A percentile compares a stretch with the other conserved stretches of the same genome.
phyloP scores from a whole-genome alignment of 2,113 vertebrate species.

The Chaenocephalus aceratus region DNA sequence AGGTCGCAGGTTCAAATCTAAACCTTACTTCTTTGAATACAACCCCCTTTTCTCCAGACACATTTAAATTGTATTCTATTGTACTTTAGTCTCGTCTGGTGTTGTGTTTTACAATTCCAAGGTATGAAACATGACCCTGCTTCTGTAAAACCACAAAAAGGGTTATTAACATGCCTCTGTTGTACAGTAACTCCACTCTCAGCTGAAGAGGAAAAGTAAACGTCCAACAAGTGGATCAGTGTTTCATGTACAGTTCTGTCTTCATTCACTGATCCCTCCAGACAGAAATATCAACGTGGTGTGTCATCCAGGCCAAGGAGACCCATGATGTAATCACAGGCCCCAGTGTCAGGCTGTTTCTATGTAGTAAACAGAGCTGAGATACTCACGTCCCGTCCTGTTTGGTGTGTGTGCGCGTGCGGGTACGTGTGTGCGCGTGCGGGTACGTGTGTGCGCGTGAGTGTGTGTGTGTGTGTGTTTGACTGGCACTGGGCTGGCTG shows the following conservation, averaged over 20 bases:
- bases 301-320: constrained; percentile 76
- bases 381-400: constrained; percentile 46
- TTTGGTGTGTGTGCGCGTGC: constrained; percentile 44
- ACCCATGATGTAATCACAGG: constrained; percentile 76
- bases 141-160: constrained; percentile 34
- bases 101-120: constrained; percentile 13
- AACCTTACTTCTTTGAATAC: constrained; percentile 21
- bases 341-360: constrained; percentile 77
- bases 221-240: constrained; percentile 61
- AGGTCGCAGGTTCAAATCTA: constrained; percentile 41
- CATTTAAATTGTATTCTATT: background rate
- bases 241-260: constrained; percentile 64
- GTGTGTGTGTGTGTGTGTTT: constrained; percentile 36
- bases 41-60: background rate
- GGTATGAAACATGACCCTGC: constrained; percentile 28
- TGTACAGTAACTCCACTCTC: constrained; percentile 54
- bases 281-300: constrained; percentile 78
- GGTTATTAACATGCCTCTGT: constrained; percentile 43
- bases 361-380: constrained; percentile 81
- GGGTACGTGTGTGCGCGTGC: constrained; percentile 42
- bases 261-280: constrained; percentile 74
- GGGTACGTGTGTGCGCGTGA: background rate
- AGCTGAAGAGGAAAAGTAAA: constrained; percentile 63
- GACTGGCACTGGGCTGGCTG: constrained; percentile 80
- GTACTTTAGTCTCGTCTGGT: constrained; percentile 3